Base-by-base conservation (phyloP, 2,888 invertebrate species). In the Sialis lutaria region DNA sequence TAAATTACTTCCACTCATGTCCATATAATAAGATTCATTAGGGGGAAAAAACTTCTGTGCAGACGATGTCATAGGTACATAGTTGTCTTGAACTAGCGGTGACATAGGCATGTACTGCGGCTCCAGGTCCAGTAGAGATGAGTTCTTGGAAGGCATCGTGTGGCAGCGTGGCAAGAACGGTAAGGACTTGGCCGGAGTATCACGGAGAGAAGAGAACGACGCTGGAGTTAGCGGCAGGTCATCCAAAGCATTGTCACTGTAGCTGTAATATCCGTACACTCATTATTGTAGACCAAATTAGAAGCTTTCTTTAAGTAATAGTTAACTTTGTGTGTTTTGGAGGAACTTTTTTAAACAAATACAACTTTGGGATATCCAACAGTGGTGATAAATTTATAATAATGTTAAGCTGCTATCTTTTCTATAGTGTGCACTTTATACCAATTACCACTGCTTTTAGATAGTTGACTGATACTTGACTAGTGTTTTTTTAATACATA, bases 51-150 rank as follows among this genome's bases (percentile, higher is more conserved):
- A 32, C 8, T 7, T 31, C 30, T 31, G 10, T 31, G 6, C 54
- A 6, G 58, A 57, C 1, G 61, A 60, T 30, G 60, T 60, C 64
- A 64, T 64, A 2, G 62, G 63, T 52, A 61, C 55, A 51, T 64
- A 64, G 13, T 59, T 50, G 49, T 53, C 59, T 50, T 64, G 62
- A 5, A 43, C 37, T 6, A 43, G 12, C 4, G 43, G 43, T 6
- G 43, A 43, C 43, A 43, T 43, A 9, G 43, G 43, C 12, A 43
- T 9, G 22, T 43, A 43, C 10, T 32, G 32, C 22, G 35, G 9
- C 10, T 45, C 45, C 7, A 30, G 30, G 5, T 39, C 32, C 5
- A 31, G 22, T 35, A 45, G 13, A 10, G 45, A 40, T 33, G 43
- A 33, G 6, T 10, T 33, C 12, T 13, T 43, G 46, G 62, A 61